Evolutionary conservation across 2,113 vertebrate genomes (phyloP).

Genomic region (Coptodon bakossiorum): DNA sequence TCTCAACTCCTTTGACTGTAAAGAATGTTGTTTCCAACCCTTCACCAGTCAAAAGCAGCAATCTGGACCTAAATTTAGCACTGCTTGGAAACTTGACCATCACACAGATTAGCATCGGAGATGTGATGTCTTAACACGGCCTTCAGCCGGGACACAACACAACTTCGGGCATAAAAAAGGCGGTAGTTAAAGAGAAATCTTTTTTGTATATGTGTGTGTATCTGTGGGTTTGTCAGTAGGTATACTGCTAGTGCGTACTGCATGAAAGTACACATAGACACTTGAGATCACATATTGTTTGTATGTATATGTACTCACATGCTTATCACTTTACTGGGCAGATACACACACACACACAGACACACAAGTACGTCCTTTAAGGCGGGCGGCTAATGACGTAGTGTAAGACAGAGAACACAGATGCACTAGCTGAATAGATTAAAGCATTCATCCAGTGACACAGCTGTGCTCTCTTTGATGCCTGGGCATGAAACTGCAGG

Average conservation of each 20-base stretch:
- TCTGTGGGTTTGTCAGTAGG: background rate
- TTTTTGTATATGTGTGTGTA: background rate
- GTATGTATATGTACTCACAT: background rate
- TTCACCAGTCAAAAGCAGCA: background rate
- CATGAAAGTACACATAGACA: background rate
- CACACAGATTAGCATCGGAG: slow-evolving; percentile 35
- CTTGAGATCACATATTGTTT: background rate
- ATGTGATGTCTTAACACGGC: slow-evolving; percentile 25
- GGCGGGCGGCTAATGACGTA: slow-evolving; percentile 24
- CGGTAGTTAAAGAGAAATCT: background rate
- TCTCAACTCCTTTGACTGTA: background rate
- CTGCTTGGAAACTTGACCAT: slow-evolving; percentile 30
- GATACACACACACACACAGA: background rate
- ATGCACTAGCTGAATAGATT: slow-evolving; percentile 59
- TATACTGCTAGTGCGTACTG: background rate
- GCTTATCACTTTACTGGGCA: background rate
- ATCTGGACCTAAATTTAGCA: slow-evolving; percentile 35
- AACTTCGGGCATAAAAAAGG: background rate
- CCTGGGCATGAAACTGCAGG: slow-evolving; percentile 54
- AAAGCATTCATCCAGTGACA: slow-evolving; percentile 52
- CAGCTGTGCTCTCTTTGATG: slow-evolving; percentile 64
- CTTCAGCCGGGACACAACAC: background rate
- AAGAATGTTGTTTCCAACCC: background rate
- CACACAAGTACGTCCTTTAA: background rate
- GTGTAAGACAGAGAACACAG: slow-evolving; percentile 35